phyloP scores from a whole-genome alignment of 2,888 invertebrate genomes.

The Sinotaia quadrata region DNA sequence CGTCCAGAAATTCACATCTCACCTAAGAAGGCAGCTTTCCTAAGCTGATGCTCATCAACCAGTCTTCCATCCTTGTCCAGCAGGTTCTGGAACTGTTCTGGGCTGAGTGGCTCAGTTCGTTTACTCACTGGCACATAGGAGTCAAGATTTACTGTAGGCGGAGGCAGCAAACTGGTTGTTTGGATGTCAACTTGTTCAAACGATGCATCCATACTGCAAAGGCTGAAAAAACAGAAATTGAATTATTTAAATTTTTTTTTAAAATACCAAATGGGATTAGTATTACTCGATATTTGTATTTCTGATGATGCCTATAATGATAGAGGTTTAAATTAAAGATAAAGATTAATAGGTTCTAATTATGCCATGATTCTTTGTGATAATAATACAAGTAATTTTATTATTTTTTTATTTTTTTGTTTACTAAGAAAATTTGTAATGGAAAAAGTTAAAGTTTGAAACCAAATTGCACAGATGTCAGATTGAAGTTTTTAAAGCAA shows the following conservation, averaged over 20 bases:
- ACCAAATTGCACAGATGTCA: too few relatives aligned
- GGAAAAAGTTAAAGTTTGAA: too few relatives aligned
- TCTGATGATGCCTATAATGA: too few relatives aligned
- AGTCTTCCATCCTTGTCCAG: conserved; percentile 67
- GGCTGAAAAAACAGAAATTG: conserved; percentile 33
- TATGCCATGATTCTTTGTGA: too few relatives aligned
- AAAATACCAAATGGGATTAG: too few relatives aligned
- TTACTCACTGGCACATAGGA: conserved; percentile 45
- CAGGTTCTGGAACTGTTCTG: conserved; percentile 52
- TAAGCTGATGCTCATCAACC: conserved; percentile 64
- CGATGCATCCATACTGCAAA: conserved; percentile 47
- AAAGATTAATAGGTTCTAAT: too few relatives aligned
- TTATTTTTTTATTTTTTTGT: too few relatives aligned
- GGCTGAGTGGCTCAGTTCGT: conserved; percentile 50
- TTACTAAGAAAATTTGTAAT: too few relatives aligned
- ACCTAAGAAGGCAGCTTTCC: conserved; percentile 68
- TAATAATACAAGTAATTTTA: too few relatives aligned
- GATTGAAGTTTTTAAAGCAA: too few relatives aligned
- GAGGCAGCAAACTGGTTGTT: conserved; percentile 27
- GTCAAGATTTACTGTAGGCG: conserved; percentile 30
- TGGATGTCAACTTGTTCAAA: conserved; percentile 55
- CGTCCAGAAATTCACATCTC: not conserved
- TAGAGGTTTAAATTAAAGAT: too few relatives aligned
- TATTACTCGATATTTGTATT: too few relatives aligned
- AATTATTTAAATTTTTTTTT: not conserved